A percentile compares a stretch with the other conserved stretches of the same genome.
phyloP scores from a whole-genome alignment of 2,797 vertebrate species.

The Menidia menidia region DNA sequence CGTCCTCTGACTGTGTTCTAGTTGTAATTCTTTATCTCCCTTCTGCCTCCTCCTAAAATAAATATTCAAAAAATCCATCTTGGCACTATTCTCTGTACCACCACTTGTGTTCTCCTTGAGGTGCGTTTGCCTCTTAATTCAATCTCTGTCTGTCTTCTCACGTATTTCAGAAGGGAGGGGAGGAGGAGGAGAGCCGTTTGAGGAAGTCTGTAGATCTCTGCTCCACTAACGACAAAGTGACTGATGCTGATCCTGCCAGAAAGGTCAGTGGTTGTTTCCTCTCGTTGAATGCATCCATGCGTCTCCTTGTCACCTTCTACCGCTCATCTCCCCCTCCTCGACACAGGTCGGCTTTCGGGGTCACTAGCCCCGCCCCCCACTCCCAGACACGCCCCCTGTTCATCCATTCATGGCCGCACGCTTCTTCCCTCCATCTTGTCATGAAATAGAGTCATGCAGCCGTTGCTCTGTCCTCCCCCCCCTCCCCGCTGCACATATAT shows the following conservation, averaged over 20 bases:
- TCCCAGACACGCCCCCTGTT: constrained; percentile 53
- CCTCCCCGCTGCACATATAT: constrained; percentile 13
- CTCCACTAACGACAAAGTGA: constrained; percentile 66
- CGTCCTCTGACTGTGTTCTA: constrained; percentile 6
- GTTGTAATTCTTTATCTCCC: constrained; percentile 17
- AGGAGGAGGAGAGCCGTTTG: constrained; percentile 71
- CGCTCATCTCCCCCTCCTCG: constrained; percentile 9
- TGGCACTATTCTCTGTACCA: not conserved
- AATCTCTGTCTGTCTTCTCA: not conserved
- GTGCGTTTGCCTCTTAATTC: constrained; percentile 14
- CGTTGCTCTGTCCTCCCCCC: constrained; percentile 20
- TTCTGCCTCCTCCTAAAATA: constrained; percentile 1
- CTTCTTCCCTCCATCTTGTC: constrained; percentile 55
- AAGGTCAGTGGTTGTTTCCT: constrained; percentile 70
- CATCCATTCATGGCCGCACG: constrained; percentile 51
- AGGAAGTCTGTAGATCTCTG: constrained; percentile 71
- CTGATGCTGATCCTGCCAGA: constrained; percentile 59
- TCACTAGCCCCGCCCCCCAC: constrained; percentile 45
- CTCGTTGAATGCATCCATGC: not conserved
- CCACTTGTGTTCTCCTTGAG: constrained; percentile 1
- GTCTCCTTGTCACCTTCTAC: constrained; percentile 22
- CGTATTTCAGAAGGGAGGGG: constrained; percentile 70
- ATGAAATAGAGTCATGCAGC: constrained; percentile 40
- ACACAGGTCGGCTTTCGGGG: constrained; percentile 60
- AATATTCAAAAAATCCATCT: constrained; percentile 12